phyloP scores from a whole-genome alignment of 2,888 invertebrate genomes.

The Heliconius charithonia region DNA sequence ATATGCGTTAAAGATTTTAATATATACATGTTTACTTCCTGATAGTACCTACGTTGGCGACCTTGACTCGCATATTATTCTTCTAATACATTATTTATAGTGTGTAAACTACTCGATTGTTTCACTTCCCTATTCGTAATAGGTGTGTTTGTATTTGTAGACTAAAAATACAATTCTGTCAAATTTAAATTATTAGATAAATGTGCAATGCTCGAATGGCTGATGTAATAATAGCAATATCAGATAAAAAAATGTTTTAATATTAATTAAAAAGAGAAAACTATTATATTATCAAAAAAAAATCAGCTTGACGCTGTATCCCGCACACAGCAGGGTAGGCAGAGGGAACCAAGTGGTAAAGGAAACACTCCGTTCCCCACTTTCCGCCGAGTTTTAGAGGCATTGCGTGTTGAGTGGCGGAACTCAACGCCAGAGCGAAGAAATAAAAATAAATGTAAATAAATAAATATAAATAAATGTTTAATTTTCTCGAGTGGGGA shows the following conservation, averaged over 20 bases:
- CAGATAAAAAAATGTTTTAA: too few relatives aligned
- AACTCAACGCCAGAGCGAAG: too few relatives aligned
- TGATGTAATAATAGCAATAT: neutral
- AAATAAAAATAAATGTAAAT: too few relatives aligned
- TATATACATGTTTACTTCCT: neutral
- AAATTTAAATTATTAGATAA: neutral
- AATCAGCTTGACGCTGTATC: too few relatives aligned
- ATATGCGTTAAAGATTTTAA: neutral
- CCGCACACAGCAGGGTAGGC: too few relatives aligned
- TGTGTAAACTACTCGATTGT: neutral
- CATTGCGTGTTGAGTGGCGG: too few relatives aligned
- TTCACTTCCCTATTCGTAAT: neutral
- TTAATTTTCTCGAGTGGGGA: too few relatives aligned
- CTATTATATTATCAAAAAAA: neutral
- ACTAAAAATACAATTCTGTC: neutral
- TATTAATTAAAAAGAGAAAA: too few relatives aligned
- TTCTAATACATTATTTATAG: conserved; percentile 23
- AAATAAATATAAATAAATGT: too few relatives aligned
- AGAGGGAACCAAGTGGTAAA: too few relatives aligned
- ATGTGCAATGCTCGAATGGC: neutral
- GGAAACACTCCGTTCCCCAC: too few relatives aligned
- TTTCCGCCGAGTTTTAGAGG: too few relatives aligned
- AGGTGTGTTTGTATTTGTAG: neutral
- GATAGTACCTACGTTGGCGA: neutral
- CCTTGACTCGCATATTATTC: conserved; percentile 15